These are phyloP conservation scores for Rhegmatorhina hoffmannsi DNA, from an alignment of 2,113 vertebrate species.

Conservation along the genomic window DNA sequence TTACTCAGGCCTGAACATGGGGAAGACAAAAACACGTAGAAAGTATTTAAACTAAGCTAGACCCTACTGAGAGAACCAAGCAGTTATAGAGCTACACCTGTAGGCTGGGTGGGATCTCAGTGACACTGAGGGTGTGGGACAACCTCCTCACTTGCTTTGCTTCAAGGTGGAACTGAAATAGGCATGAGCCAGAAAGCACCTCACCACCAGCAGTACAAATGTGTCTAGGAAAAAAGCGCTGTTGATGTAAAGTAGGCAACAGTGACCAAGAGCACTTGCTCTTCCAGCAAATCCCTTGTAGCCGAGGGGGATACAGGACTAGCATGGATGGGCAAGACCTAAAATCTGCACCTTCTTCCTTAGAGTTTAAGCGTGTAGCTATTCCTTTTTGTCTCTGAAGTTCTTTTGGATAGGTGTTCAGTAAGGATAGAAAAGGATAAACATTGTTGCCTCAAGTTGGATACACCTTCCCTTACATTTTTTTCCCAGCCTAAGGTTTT, in stretches of 20 bases:
- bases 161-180: not conserved
- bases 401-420: not conserved
- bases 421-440: not conserved
- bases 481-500: not conserved
- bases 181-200: not conserved
- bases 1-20: not conserved
- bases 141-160: not conserved
- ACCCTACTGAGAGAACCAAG: not conserved
- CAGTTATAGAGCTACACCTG: not conserved
- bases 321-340: not conserved
- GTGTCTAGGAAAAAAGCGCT: rapidly evolving
- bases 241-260: not conserved
- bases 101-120: not conserved
- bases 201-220: not conserved
- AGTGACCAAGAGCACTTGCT: not conserved
- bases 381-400: not conserved
- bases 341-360: not conserved
- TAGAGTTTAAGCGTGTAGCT: not conserved
- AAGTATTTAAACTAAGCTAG: not conserved
- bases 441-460: not conserved
- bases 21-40: not conserved
- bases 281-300: not conserved
- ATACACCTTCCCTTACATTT: not conserved
- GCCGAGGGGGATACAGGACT: not conserved
- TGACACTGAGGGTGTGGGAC: not conserved